A percentile compares a stretch with the other conserved stretches of the same genome.
These are phyloP conservation scores for Caenorhabditis macrosperma DNA, from an alignment of 2,888 invertebrate genomes.

Conservation along the genomic window DNA sequence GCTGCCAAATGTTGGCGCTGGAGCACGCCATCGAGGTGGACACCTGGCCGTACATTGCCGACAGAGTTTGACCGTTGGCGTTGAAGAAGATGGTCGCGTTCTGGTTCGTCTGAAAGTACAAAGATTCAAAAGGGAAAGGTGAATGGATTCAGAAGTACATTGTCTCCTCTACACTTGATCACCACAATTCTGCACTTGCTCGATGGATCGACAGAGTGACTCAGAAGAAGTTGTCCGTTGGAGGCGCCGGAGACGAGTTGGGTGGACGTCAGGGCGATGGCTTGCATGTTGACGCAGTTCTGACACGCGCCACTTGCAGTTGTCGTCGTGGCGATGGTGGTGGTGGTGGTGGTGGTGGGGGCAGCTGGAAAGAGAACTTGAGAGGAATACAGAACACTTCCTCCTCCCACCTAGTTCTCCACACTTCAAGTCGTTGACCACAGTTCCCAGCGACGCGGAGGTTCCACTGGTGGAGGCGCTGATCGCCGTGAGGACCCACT, in stretches of 20 bases:
- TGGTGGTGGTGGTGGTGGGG: conserved; percentile 29
- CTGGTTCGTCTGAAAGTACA: conserved; percentile 45
- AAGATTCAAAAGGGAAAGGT: not conserved
- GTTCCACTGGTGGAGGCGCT: conserved; percentile 31
- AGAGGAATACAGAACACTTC: not conserved
- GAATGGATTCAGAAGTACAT: conserved; percentile 53
- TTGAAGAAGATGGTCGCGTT: conserved; percentile 60
- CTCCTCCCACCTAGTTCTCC: conserved; percentile 36
- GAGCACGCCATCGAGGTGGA: conserved; percentile 56
- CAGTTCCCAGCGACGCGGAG: conserved; percentile 34
- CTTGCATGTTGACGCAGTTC: conserved; percentile 60
- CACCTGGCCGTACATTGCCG: conserved; percentile 50
- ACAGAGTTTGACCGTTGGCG: conserved; percentile 28
- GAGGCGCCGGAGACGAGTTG: conserved; percentile 47
- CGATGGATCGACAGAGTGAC: conserved; percentile 55
- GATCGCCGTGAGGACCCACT: conserved; percentile 59
- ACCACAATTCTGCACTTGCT: conserved; percentile 63
- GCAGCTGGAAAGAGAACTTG: not conserved
- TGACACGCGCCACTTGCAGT: conserved; percentile 38
- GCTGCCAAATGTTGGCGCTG: conserved; percentile 45
- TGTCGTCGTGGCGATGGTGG: conserved; percentile 42
- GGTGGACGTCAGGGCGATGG: conserved; percentile 44
- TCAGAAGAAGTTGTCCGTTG: conserved; percentile 66
- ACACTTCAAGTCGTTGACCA: conserved; percentile 34
- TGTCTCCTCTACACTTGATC: conserved; percentile 64